Conservation (phyloP, 2,888 invertebrate genomes). For the Gymnoscelis rufifasciata region DNA sequence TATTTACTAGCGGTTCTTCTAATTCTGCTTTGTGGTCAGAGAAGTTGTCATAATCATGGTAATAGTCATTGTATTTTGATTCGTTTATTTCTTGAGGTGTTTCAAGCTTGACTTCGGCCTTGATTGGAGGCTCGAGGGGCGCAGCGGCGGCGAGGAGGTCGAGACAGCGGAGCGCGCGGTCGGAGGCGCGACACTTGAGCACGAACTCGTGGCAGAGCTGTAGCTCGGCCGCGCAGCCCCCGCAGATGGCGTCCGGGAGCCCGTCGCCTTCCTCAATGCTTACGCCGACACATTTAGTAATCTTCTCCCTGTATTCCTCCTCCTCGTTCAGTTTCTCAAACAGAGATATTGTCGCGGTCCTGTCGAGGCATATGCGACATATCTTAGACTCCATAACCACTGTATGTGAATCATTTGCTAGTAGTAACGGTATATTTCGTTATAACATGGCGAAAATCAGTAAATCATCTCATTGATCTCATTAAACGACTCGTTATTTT, state of each 20-base stretch:
- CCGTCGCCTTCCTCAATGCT: conserved; percentile 55
- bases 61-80: not conserved
- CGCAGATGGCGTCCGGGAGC: conserved; percentile 57
- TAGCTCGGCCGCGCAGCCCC: conserved; percentile 52
- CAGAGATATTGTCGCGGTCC: conserved; percentile 50
- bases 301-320: conserved; percentile 52
- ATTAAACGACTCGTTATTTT: too few relatives aligned
- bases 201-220: conserved; percentile 53
- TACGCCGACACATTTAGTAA: conserved; percentile 57
- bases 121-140: conserved; percentile 9
- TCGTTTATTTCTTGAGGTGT: conserved; percentile 4
- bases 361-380: conserved; percentile 62
- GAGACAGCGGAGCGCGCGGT: conserved; percentile 41
- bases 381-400: conserved; percentile 35
- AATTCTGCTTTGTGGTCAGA: conserved; percentile 6
- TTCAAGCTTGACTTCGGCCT: conserved; percentile 37
- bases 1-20: not conserved
- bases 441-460: too few relatives aligned
- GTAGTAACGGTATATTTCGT: too few relatives aligned
- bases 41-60: conserved; percentile 5
- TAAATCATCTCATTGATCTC: too few relatives aligned
- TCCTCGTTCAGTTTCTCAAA: conserved; percentile 51
- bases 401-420: not conserved
- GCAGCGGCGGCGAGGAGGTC: conserved; percentile 24
- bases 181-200: conserved; percentile 14